Conservation (phyloP, 2,113 vertebrate species). For the Salvator merianae region DNA sequence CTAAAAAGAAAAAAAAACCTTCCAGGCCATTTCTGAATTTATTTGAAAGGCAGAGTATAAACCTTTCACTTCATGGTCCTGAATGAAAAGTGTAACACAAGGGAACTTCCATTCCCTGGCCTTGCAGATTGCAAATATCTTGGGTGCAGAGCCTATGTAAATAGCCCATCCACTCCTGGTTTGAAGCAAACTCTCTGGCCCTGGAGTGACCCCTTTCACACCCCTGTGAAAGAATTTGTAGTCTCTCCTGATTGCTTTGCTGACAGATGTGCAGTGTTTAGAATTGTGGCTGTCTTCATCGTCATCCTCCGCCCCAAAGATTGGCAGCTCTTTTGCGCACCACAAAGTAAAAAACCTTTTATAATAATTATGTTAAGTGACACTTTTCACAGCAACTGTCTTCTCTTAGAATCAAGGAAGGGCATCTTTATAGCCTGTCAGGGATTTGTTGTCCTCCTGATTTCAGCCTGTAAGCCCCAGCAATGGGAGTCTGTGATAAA, state of each 20-base stretch:
- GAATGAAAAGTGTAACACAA: too few relatives aligned
- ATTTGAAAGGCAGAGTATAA: too few relatives aligned
- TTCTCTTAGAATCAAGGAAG: background rate
- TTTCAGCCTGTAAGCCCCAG: background rate
- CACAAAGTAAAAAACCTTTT: background rate
- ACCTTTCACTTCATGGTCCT: too few relatives aligned
- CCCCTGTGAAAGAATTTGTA: too few relatives aligned
- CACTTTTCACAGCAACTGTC: constrained; percentile 1
- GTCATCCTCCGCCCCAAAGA: background rate
- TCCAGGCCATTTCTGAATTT: too few relatives aligned
- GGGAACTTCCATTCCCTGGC: too few relatives aligned
- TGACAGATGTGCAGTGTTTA: background rate
- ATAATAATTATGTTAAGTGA: background rate
- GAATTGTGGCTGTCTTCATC: background rate
- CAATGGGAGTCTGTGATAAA: background rate
- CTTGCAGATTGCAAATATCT: too few relatives aligned
- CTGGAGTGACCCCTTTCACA: too few relatives aligned
- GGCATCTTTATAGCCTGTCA: background rate
- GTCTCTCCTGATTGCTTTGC: background rate
- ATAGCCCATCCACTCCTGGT: too few relatives aligned
- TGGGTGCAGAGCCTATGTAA: too few relatives aligned
- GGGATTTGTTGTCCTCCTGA: constrained; percentile 8
- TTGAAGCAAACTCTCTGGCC: background rate
- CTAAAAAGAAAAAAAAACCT: too few relatives aligned
- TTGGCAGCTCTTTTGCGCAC: background rate